phyloP scores from a whole-genome alignment of 2,888 invertebrate genomes.

The Ischnus inquisitorius region DNA sequence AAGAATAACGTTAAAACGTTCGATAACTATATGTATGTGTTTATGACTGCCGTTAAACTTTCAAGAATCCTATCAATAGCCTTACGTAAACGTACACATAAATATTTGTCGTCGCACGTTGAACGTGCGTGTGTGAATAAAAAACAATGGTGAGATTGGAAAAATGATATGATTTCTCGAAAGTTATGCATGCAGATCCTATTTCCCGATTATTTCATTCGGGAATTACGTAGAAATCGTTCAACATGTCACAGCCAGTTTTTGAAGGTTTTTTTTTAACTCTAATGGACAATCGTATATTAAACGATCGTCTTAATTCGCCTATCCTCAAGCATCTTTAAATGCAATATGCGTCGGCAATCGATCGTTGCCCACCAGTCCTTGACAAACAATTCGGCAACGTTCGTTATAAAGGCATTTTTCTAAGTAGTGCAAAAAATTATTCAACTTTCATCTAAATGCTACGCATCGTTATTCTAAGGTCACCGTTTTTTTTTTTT shows the following conservation, averaged over 20 bases:
- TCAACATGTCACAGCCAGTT: conserved; percentile 68
- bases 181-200: conserved; percentile 31
- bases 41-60: conserved; percentile 28
- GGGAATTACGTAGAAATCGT: conserved; percentile 56
- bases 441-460: neutral
- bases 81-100: neutral
- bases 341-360: conserved; percentile 29
- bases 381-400: neutral
- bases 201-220: conserved; percentile 42
- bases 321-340: conserved; percentile 15
- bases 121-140: conserved; percentile 8
- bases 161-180: conserved; percentile 19
- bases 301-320: conserved; percentile 8
- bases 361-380: neutral
- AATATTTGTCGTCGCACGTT: neutral
- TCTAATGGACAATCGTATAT: conserved; percentile 42
- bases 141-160: neutral
- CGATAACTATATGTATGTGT: conserved; percentile 35
- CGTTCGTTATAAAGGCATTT: conserved; percentile 30
- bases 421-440: conserved; percentile 7
- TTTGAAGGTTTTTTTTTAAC: conserved; percentile 61
- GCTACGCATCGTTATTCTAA: neutral
- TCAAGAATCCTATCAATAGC: conserved; percentile 16
- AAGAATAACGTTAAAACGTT: conserved; percentile 42
- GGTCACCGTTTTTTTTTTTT: no score